Evolutionary conservation across 2,888 invertebrate species (phyloP).

Genomic region (Lasioglossum calceatum): DNA sequence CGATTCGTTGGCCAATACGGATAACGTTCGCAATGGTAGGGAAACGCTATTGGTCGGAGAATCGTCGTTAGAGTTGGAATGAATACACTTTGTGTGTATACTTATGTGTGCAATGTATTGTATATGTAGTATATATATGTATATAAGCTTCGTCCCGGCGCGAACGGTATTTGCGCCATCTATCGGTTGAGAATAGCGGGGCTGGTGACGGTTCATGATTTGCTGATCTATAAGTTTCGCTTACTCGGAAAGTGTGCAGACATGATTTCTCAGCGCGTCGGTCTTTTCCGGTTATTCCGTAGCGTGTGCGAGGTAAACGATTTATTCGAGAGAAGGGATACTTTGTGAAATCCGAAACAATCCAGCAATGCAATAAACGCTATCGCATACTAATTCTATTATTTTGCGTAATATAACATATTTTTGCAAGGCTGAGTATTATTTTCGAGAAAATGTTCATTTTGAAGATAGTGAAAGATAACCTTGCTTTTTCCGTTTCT

Average conservation of each 20-base stretch:
- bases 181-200: neutral
- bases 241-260: conserved; percentile 23
- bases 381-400: conserved; percentile 7
- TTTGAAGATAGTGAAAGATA: conserved; percentile 37
- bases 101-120: no score
- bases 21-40: neutral
- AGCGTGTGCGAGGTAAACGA: conserved; percentile 78
- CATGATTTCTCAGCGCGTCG: conserved; percentile 37
- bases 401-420: conserved; percentile 11
- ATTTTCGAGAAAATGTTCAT: conserved; percentile 48
- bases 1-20: no score
- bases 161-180: neutral
- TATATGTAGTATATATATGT: no score
- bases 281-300: conserved; percentile 78
- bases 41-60: neutral
- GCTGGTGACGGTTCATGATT: neutral
- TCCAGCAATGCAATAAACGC: conserved; percentile 59
- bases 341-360: conserved; percentile 72
- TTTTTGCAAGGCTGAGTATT: conserved; percentile 54
- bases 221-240: conserved; percentile 37
- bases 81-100: no score
- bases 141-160: no score
- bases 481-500: conserved; percentile 47
- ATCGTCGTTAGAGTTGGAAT: neutral
- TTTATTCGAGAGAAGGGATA: conserved; percentile 53